Conservation (phyloP, 1,140 invertebrate species). For the Pseudomyrmex dendroicus region DNA sequence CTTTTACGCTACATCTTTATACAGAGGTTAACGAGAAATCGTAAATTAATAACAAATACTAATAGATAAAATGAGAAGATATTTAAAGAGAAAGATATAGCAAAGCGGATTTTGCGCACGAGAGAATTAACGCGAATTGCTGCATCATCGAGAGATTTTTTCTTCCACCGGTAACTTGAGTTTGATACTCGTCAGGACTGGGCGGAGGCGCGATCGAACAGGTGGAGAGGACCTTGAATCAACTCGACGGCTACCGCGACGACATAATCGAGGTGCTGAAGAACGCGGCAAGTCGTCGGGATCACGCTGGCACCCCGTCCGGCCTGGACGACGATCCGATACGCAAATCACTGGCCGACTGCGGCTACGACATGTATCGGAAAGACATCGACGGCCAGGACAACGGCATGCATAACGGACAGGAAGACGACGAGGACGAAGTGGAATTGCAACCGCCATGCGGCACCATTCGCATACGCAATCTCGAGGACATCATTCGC, state of each 20-base stretch:
- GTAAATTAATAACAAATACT: not conserved
- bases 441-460: slow-evolving; percentile 89
- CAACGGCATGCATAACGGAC: slow-evolving; percentile 82
- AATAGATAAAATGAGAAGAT: not conserved
- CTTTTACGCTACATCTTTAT: no score
- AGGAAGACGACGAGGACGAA: slow-evolving; percentile 89
- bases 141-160: not conserved
- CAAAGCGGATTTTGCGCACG: not conserved
- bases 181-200: slow-evolving; percentile 78
- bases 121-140: slow-evolving; percentile 31
- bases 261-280: slow-evolving; percentile 95
- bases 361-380: slow-evolving; percentile 86
- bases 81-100: not conserved
- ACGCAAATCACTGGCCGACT: slow-evolving; percentile 89
- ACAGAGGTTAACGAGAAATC: not conserved
- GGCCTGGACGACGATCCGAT: slow-evolving; percentile 88
- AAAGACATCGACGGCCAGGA: slow-evolving; percentile 88
- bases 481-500: slow-evolving; percentile 95
- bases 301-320: slow-evolving; percentile 86
- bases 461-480: slow-evolving; percentile 93
- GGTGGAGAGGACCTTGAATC: slow-evolving; percentile 93
- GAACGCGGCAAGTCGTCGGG: slow-evolving; percentile 91
- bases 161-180: slow-evolving; percentile 23
- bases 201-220: slow-evolving; percentile 88
- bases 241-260: slow-evolving; percentile 96